A percentile compares a stretch with the other conserved stretches of the same genome.
Conservation (phyloP, 2,888 invertebrate species). For the Calliopum simillimum region DNA sequence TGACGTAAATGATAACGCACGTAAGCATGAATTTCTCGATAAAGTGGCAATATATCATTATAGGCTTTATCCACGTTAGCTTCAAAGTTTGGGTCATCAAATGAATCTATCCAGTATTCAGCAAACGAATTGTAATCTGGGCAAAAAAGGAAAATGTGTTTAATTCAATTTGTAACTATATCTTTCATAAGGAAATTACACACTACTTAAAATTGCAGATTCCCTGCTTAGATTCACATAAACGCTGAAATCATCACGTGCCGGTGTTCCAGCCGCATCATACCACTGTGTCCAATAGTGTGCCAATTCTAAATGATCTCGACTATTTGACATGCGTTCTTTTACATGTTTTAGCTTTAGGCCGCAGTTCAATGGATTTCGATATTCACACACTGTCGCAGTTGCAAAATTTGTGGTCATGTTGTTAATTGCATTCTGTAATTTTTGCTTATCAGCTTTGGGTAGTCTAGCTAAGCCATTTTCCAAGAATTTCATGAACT, state of each 20-base stretch:
- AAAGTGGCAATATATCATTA: conserved; percentile 82
- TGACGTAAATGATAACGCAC: neutral
- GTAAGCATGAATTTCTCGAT: conserved; percentile 75
- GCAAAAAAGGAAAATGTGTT: neutral
- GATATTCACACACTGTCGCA: too few species aligned
- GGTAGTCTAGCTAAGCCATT: too few species aligned
- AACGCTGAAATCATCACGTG: conserved; percentile 73
- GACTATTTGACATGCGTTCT: conserved; percentile 75
- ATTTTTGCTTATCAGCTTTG: too few species aligned
- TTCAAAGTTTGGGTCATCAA: conserved; percentile 78
- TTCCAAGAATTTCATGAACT: too few species aligned
- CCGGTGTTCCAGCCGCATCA: conserved; percentile 76
- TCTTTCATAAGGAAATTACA: conserved; percentile 45
- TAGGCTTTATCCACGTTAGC: conserved; percentile 77
- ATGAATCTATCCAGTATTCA: conserved; percentile 78
- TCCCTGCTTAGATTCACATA: conserved; percentile 78
- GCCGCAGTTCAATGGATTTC: too few species aligned
- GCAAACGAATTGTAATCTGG: conserved; percentile 78
- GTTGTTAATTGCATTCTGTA: too few species aligned
- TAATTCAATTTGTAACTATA: neutral
- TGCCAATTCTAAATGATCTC: conserved; percentile 81
- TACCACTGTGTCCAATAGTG: conserved; percentile 87
- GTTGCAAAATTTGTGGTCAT: too few species aligned
- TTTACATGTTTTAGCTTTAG: conserved; percentile 60
- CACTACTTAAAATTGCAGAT: conserved; percentile 80